phyloP scores from a whole-genome alignment of 2,888 invertebrate genomes.

The Trichogramma dendrolimi region DNA sequence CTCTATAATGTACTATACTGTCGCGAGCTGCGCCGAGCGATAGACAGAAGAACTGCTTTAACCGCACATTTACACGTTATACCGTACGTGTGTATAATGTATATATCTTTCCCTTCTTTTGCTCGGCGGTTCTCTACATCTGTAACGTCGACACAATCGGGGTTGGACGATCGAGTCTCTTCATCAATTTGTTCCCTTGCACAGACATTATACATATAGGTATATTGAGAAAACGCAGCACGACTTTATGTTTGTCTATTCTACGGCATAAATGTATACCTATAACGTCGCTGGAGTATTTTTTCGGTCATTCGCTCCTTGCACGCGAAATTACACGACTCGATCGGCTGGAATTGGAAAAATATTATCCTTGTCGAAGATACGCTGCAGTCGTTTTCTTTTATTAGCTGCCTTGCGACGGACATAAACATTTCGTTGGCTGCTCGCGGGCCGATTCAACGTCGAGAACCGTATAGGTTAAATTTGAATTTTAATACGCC shows the following conservation, averaged over 20 bases:
- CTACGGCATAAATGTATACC: not conserved
- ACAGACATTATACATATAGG: too few species aligned
- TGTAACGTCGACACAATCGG: slow-evolving; percentile 41
- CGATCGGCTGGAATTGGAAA: slow-evolving; percentile 28
- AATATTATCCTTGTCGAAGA: slow-evolving; percentile 20
- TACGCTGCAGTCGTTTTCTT: too few species aligned
- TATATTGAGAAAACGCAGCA: too few species aligned
- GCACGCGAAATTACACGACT: slow-evolving; percentile 17
- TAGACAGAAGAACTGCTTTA: slow-evolving; percentile 20
- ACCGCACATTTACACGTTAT: too few species aligned
- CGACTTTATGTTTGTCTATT: too few species aligned
- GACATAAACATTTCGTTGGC: too few species aligned
- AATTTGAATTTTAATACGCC: too few species aligned
- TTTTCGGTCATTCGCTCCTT: slow-evolving; percentile 8
- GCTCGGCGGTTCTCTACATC: not conserved
- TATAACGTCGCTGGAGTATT: slow-evolving; percentile 7
- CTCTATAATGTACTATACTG: slow-evolving; percentile 14
- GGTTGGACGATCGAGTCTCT: slow-evolving; percentile 33
- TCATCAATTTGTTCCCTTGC: not conserved
- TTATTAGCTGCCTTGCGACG: too few species aligned
- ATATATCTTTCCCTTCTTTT: too few species aligned
- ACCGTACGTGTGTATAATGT: too few species aligned
- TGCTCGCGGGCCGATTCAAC: too few species aligned
- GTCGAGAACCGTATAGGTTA: too few species aligned
- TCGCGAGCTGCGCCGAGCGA: slow-evolving; percentile 4